These are phyloP conservation scores for Conus betulinus DNA, from an alignment of 1,140 invertebrate species.

Conservation along the genomic window DNA sequence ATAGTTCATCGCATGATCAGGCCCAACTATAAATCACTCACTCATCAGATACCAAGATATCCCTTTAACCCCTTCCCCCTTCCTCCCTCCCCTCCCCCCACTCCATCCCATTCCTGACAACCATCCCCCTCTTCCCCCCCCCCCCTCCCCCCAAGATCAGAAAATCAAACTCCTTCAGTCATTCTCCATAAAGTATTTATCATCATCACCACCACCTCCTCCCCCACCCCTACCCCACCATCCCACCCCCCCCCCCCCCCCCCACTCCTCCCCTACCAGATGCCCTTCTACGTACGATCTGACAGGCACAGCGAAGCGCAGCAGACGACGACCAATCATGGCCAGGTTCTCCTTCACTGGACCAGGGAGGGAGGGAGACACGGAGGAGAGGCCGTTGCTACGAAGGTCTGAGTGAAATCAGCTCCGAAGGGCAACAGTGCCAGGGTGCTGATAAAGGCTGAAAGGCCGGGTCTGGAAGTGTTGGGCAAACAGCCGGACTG, in stretches of 20 bases:
- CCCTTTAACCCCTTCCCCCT: too few species aligned
- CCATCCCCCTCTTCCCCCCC: too few species aligned
- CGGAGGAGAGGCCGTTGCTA: background rate
- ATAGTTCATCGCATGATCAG: too few species aligned
- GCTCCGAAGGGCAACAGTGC: background rate
- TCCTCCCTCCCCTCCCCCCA: too few species aligned
- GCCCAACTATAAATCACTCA: too few species aligned
- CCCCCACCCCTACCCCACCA: too few species aligned
- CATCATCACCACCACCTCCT: background rate
- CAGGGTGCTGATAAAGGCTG: conserved; percentile 4
- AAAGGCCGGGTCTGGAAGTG: background rate
- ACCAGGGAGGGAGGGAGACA: too few species aligned
- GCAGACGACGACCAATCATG: background rate
- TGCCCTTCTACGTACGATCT: background rate
- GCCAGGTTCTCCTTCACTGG: background rate
- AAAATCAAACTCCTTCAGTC: background rate
- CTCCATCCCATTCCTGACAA: background rate
- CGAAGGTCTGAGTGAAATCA: background rate
- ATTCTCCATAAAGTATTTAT: background rate
- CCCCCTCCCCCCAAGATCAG: too few species aligned
- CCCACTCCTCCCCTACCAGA: background rate
- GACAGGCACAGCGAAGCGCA: background rate
- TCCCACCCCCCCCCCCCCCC: background rate
- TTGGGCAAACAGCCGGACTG: conserved; percentile 1
- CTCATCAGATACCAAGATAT: too few species aligned